Evolutionary conservation across 1,140 invertebrate genomes (phyloP).

Genomic region (Dolichoris vasculosae): DNA sequence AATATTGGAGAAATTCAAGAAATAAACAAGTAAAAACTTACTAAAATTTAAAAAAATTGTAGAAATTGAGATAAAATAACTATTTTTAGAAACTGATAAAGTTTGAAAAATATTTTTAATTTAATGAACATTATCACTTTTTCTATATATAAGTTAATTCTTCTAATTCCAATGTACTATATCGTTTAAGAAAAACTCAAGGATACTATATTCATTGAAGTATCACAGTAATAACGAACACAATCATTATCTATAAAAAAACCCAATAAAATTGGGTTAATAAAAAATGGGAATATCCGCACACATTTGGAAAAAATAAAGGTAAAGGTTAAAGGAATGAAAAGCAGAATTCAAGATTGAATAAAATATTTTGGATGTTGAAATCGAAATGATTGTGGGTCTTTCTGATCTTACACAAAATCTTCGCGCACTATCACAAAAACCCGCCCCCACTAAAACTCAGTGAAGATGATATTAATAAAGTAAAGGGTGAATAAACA

Average conservation of each 20-base stretch:
- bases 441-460: neutral
- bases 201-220: neutral
- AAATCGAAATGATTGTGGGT: neutral
- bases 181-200: neutral
- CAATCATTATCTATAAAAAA: neutral
- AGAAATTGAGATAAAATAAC: neutral
- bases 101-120: neutral
- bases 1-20: neutral
- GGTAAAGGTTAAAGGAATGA: too few species aligned
- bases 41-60: neutral
- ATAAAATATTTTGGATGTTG: too few species aligned
- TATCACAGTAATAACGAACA: neutral
- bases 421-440: neutral
- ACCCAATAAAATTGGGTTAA: neutral
- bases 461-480: neutral
- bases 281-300: neutral
- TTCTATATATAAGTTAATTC: neutral
- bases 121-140: slow-evolving; percentile 11
- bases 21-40: neutral
- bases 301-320: too few species aligned
- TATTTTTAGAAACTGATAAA: neutral
- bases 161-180: neutral
- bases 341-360: too few species aligned
- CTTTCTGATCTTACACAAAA: neutral
- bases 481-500: neutral